These are phyloP conservation scores for Lysandra bellargus DNA, from an alignment of 2,888 invertebrate genomes.

Conservation along the genomic window DNA sequence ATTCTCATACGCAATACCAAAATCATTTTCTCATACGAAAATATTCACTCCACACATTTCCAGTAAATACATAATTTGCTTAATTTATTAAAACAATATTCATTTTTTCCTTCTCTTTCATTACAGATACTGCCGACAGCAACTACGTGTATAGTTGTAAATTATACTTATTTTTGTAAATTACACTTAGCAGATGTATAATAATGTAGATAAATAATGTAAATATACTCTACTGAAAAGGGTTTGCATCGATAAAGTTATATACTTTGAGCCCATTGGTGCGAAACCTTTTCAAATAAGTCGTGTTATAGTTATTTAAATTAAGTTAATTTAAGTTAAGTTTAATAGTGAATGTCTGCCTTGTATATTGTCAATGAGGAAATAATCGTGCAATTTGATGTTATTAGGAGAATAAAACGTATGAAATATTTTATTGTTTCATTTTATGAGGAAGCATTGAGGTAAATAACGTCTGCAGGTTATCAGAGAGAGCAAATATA, in stretches of 20 bases:
- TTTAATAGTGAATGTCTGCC: slow-evolving; percentile 42
- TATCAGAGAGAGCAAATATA: too few relatives aligned
- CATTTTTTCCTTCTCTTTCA: not conserved
- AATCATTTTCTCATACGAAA: too few relatives aligned
- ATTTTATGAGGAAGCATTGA: not conserved
- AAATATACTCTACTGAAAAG: slow-evolving; percentile 50
- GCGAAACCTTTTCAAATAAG: slow-evolving; percentile 59
- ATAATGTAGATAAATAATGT: slow-evolving; percentile 33
- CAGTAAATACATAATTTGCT: not conserved
- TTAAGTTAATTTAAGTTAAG: not conserved
- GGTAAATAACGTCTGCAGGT: too few relatives aligned
- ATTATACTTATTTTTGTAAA: slow-evolving; percentile 25
- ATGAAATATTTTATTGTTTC: slow-evolving; percentile 36
- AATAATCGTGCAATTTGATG: slow-evolving; percentile 66
- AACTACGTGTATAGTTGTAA: not conserved
- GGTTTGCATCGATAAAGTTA: slow-evolving; percentile 64
- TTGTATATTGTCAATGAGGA: slow-evolving; percentile 64
- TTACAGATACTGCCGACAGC: not conserved
- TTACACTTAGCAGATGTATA: slow-evolving; percentile 2
- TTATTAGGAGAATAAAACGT: slow-evolving; percentile 64
- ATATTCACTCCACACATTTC: too few relatives aligned
- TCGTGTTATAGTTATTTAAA: not conserved
- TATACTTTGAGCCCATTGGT: slow-evolving; percentile 73
- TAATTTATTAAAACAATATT: not conserved
- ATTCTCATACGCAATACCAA: too few relatives aligned